Conservation (phyloP, 2,888 invertebrate species). For the Poecilus cupreus region DNA sequence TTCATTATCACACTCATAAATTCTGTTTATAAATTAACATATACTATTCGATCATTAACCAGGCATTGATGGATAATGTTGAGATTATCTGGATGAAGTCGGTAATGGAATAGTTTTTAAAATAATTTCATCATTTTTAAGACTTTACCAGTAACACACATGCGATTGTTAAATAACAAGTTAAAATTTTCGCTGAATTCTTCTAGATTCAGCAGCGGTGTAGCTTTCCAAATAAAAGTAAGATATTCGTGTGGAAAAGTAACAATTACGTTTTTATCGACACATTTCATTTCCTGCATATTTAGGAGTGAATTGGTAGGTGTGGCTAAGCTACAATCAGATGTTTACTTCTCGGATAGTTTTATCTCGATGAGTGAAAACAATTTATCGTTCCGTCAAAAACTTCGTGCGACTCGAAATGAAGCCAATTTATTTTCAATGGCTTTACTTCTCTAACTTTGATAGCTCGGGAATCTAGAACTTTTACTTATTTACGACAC, state of each 20-base stretch:
- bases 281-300: neutral
- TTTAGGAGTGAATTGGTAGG: slow-evolving; percentile 8
- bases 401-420: slow-evolving; percentile 27
- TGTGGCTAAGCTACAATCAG: neutral
- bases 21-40: too few relatives aligned
- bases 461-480: neutral
- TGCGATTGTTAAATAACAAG: too few relatives aligned
- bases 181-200: neutral
- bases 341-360: slow-evolving; percentile 25
- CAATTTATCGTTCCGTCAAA: slow-evolving; percentile 7
- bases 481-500: slow-evolving; percentile 19
- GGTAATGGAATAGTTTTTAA: too few relatives aligned
- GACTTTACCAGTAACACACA: too few relatives aligned
- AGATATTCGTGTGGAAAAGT: slow-evolving; percentile 15
- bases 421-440: slow-evolving; percentile 29
- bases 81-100: too few relatives aligned
- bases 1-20: too few relatives aligned
- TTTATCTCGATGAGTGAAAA: slow-evolving; percentile 20
- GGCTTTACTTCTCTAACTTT: slow-evolving; percentile 26
- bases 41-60: too few relatives aligned
- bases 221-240: neutral
- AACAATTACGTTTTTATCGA: neutral
- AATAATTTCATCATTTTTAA: too few relatives aligned
- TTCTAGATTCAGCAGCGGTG: too few relatives aligned
- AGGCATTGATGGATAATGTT: too few relatives aligned